These are phyloP conservation scores for Ceyx erithaca DNA, from an alignment of 2,797 vertebrate genomes.

Conservation along the genomic window DNA sequence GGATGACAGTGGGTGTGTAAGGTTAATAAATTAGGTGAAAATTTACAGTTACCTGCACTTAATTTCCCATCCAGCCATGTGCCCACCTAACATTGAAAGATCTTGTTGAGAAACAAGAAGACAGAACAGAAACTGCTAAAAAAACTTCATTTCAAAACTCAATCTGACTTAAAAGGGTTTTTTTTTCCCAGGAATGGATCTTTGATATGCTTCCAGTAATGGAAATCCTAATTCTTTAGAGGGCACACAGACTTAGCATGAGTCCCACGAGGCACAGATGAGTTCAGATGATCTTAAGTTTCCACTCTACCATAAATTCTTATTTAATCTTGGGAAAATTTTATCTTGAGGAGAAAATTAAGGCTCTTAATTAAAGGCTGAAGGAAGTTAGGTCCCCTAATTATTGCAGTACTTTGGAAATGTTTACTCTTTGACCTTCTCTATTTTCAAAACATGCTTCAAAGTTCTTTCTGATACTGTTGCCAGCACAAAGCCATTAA, in stretches of 20 bases:
- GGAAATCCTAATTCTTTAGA: neutral
- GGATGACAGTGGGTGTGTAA: neutral
- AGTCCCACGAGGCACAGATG: neutral
- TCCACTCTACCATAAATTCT: neutral
- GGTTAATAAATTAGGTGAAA: neutral
- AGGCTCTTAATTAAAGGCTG: slow-evolving; percentile 34
- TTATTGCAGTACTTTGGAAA: neutral
- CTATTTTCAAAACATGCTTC: slow-evolving; percentile 16
- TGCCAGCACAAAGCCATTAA: neutral
- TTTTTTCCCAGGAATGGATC: neutral
- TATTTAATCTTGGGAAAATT: slow-evolving; percentile 31
- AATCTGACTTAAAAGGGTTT: neutral
- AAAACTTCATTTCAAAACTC: neutral
- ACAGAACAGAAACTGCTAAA: neutral
- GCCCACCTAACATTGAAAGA: neutral
- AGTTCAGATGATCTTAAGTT: neutral
- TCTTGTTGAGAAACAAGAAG: neutral
- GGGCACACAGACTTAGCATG: neutral
- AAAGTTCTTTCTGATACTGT: neutral
- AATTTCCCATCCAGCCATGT: neutral
- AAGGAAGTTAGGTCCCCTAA: slow-evolving; percentile 8
- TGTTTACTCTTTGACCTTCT: slow-evolving; percentile 51
- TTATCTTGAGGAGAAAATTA: slow-evolving; percentile 33
- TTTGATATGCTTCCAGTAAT: neutral
- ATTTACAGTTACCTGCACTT: neutral